These are phyloP conservation scores for Caenorhabditis macrosperma DNA, from an alignment of 2,888 invertebrate genomes.

Conservation along the genomic window DNA sequence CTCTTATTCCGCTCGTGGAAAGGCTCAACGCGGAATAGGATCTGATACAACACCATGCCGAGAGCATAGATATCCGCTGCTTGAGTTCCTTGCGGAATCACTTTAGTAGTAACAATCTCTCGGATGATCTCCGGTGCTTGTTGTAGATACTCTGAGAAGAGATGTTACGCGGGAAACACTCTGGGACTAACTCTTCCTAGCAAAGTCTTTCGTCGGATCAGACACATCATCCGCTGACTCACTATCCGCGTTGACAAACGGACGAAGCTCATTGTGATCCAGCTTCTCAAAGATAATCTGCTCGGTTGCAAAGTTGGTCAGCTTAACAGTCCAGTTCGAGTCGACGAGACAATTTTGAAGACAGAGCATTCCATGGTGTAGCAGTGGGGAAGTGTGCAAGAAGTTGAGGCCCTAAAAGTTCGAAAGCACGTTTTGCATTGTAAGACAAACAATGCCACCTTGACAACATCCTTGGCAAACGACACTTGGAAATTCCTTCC, in stretches of 20 bases:
- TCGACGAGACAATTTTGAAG: constrained; percentile 79
- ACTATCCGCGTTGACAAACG: constrained; percentile 39
- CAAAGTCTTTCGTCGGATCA: constrained; percentile 51
- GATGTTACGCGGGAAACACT: neutral
- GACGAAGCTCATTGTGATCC: constrained; percentile 66
- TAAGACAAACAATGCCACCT: constrained; percentile 57
- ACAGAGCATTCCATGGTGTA: constrained; percentile 77
- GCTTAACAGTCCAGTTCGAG: constrained; percentile 79
- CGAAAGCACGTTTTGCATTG: neutral
- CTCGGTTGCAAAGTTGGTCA: constrained; percentile 79
- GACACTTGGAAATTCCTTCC: constrained; percentile 79
- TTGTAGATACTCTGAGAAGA: constrained; percentile 77
- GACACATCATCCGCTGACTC: constrained; percentile 44
- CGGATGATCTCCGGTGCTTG: constrained; percentile 79
- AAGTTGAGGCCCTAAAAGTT: constrained; percentile 73
- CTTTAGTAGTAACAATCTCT: constrained; percentile 73
- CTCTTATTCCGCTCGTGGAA: constrained; percentile 76
- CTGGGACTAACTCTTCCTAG: constrained; percentile 47
- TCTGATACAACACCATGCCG: constrained; percentile 79
- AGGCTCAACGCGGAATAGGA: constrained; percentile 77
- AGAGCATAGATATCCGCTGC: constrained; percentile 76
- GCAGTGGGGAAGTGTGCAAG: constrained; percentile 74
- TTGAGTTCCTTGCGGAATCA: constrained; percentile 73
- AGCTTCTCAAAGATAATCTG: constrained; percentile 77
- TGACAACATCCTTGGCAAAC: constrained; percentile 79